Evolutionary conservation across 2,113 vertebrate species (phyloP).

Genomic region (Ia io): DNA sequence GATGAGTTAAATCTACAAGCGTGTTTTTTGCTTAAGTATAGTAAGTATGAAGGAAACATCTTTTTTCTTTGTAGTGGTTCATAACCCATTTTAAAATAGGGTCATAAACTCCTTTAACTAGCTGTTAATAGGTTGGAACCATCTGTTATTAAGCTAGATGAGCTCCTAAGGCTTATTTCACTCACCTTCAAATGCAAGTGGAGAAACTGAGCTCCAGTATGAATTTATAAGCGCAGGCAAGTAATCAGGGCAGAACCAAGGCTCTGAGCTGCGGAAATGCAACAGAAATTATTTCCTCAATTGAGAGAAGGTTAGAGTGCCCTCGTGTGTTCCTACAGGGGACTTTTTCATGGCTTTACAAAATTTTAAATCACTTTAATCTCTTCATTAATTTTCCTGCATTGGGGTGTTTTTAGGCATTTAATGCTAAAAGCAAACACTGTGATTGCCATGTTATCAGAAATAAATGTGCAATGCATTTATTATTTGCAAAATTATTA

Average conservation of each 20-base stretch:
- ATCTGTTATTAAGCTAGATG: neutral
- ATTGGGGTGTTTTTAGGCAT: neutral
- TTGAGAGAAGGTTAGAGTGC: slow-evolving; percentile 58
- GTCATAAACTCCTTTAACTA: neutral
- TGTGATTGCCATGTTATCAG: neutral
- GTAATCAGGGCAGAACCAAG: neutral
- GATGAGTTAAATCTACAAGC: neutral
- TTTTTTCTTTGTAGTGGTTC: neutral
- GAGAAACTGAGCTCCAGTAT: neutral
- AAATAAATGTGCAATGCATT: neutral
- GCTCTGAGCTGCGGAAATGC: neutral
- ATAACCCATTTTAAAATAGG: neutral
- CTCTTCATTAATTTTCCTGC: neutral
- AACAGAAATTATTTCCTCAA: neutral
- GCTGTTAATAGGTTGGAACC: neutral
- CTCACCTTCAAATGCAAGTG: neutral
- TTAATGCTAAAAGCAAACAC: neutral
- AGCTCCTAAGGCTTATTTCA: neutral
- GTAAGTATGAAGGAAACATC: neutral
- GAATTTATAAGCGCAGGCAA: neutral
- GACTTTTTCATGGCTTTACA: slow-evolving; percentile 15
- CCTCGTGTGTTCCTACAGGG: slow-evolving; percentile 57
- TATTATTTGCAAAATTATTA: neutral
- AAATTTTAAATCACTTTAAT: slow-evolving; percentile 3
- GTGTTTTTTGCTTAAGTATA: neutral